Evolutionary conservation across 2,113 vertebrate species (phyloP).

Genomic region (Stegastes partitus): DNA sequence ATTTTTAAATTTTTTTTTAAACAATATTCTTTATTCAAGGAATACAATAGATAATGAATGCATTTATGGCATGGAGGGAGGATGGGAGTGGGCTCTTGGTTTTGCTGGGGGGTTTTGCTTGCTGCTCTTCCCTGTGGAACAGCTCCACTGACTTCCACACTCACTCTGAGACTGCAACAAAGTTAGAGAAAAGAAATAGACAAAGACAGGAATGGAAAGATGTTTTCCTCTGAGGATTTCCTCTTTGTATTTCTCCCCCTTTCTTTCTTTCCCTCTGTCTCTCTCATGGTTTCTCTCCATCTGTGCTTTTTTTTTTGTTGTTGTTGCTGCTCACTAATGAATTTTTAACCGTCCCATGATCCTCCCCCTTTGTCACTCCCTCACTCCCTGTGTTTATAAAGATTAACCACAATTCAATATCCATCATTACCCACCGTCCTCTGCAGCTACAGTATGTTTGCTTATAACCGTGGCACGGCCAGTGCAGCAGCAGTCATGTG

Average conservation of each 20-base stretch:
- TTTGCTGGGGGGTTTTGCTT: slow-evolving; percentile 44
- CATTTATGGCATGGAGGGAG: slow-evolving; percentile 29
- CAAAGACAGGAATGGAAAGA: slow-evolving; percentile 41
- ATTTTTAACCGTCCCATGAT: slow-evolving; percentile 63
- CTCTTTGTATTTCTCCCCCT: slow-evolving; percentile 55
- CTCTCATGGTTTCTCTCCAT: slow-evolving; percentile 43
- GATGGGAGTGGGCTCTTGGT: slow-evolving; percentile 17
- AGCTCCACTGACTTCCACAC: slow-evolving; percentile 60
- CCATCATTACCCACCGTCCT: slow-evolving; percentile 37
- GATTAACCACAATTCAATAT: slow-evolving; percentile 59
- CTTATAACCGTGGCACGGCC: not conserved
- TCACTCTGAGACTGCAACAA: slow-evolving; percentile 65
- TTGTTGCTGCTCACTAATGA: slow-evolving; percentile 62
- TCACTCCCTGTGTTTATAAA: slow-evolving; percentile 56
- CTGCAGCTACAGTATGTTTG: not conserved
- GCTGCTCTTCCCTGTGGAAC: slow-evolving; percentile 68
- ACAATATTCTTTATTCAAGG: slow-evolving; percentile 53
- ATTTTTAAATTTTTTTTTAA: slow-evolving; percentile 22
- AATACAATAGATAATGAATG: slow-evolving; percentile 74
- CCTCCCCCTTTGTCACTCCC: slow-evolving; percentile 35
- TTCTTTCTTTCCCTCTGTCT: slow-evolving; percentile 38
- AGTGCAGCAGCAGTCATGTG: slow-evolving; percentile 12
- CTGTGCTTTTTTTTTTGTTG: slow-evolving; percentile 64
- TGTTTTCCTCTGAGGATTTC: slow-evolving; percentile 61
- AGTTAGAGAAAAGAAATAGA: slow-evolving; percentile 59